A percentile compares a stretch with the other conserved stretches of the same genome.
Conservation (phyloP, 2,888 invertebrate genomes). For the Cordylochernes scorpioides region DNA sequence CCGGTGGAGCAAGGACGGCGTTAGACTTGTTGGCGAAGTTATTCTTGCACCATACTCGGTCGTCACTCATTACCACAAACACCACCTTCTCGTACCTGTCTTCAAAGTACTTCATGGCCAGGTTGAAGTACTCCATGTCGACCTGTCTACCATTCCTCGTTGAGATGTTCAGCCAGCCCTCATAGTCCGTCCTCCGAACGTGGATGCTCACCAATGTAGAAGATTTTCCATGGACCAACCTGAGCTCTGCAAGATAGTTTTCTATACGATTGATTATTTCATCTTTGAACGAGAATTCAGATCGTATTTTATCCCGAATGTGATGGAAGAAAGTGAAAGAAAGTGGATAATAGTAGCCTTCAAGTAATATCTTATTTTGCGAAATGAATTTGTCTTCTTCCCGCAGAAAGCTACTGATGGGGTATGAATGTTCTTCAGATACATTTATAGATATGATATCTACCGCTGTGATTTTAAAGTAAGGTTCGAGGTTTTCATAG, state of each 20-base stretch:
- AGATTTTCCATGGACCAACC: no score
- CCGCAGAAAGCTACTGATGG: no score
- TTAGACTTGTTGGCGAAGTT: constrained; percentile 21
- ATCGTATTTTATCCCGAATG: no score
- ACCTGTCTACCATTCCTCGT: constrained; percentile 24
- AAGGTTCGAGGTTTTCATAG: constrained; percentile 2
- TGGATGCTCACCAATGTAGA: constrained; percentile 25
- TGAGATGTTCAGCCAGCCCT: constrained; percentile 29
- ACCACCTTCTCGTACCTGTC: constrained; percentile 21
- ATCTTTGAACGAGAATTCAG: no score
- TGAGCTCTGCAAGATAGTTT: no score
- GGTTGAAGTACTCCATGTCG: constrained; percentile 21
- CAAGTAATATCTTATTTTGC: no score
- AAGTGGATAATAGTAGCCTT: no score
- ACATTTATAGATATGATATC: no score
- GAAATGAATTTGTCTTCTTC: no score
- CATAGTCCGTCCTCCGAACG: constrained; percentile 31
- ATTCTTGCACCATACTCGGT: constrained; percentile 25
- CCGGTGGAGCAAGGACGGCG: constrained; percentile 22
- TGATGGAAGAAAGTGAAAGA: no score
- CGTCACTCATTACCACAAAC: constrained; percentile 27
- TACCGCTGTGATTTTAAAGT: constrained; percentile 4
- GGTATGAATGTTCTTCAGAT: no score
- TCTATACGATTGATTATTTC: no score
- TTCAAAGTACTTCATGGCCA: constrained; percentile 26